These are phyloP conservation scores for Lordiphosa andalusiaca DNA, from an alignment of 2,888 invertebrate genomes.

Conservation along the genomic window DNA sequence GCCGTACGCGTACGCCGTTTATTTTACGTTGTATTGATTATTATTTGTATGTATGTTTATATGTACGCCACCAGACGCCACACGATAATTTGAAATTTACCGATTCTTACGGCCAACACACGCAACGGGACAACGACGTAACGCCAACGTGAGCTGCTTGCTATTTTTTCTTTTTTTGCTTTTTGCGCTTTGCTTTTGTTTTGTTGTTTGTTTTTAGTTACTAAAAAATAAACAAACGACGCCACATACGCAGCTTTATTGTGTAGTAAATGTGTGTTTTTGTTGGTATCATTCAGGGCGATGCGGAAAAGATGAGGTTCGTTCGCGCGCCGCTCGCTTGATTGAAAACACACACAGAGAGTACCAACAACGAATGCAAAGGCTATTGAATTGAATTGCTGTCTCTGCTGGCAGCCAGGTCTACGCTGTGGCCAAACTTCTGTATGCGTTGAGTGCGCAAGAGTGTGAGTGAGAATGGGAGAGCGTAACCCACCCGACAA, in stretches of 20 bases:
- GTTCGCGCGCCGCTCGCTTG: slow-evolving; percentile 71
- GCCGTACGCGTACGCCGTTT: slow-evolving; percentile 34
- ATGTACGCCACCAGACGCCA: slow-evolving; percentile 49
- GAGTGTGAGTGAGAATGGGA: slow-evolving; percentile 44
- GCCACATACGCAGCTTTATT: slow-evolving; percentile 59
- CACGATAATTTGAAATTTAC: slow-evolving; percentile 42
- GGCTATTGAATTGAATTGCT: slow-evolving; percentile 79
- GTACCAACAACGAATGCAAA: slow-evolving; percentile 79
- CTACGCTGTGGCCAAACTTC: slow-evolving; percentile 54
- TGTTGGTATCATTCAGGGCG: slow-evolving; percentile 54
- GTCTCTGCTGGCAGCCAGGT: slow-evolving; percentile 61
- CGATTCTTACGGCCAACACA: slow-evolving; percentile 53
- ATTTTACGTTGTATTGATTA: slow-evolving; percentile 61
- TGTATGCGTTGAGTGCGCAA: slow-evolving; percentile 66
- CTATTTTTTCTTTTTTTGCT: slow-evolving; percentile 22
- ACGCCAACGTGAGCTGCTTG: slow-evolving; percentile 27
- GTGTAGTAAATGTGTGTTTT: slow-evolving; percentile 56
- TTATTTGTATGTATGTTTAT: slow-evolving; percentile 34
- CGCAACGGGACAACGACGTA: slow-evolving; percentile 37
- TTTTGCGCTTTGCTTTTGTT: slow-evolving; percentile 41
- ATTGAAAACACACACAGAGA: slow-evolving; percentile 79
- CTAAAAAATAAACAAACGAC: slow-evolving; percentile 67
- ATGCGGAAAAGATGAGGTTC: slow-evolving; percentile 70
- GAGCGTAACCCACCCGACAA: slow-evolving; percentile 18
- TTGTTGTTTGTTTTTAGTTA: slow-evolving; percentile 60